Conservation (phyloP, 2,888 invertebrate species). For the Timandra comae region DNA sequence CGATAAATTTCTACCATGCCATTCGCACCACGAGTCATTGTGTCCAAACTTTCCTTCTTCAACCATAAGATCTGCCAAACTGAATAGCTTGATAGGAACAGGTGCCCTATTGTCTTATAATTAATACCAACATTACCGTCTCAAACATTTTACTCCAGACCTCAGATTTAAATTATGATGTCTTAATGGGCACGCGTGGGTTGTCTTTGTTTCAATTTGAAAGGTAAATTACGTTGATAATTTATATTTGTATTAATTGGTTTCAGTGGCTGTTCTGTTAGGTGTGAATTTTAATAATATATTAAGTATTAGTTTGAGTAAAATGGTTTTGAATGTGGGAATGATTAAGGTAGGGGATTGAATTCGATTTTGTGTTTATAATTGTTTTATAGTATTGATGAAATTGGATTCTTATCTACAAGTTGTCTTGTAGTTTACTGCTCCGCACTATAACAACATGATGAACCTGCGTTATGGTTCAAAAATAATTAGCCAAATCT, state of each 20-base stretch:
- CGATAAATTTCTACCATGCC: conserved; percentile 50
- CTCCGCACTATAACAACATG: too few relatives aligned
- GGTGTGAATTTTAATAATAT: not conserved
- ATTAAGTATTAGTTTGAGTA: too few relatives aligned
- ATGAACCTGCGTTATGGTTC: too few relatives aligned
- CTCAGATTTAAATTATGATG: conserved; percentile 18
- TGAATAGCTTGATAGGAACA: conserved; percentile 47
- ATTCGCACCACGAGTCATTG: conserved; percentile 29
- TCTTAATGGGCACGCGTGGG: conserved; percentile 27
- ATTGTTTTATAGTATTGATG: too few relatives aligned
- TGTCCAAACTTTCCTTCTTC: conserved; percentile 33
- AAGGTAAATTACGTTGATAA: conserved; percentile 9
- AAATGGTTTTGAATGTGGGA: too few relatives aligned
- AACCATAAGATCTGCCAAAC: conserved; percentile 30
- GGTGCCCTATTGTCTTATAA: conserved; percentile 59
- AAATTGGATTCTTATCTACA: too few relatives aligned
- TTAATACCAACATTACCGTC: conserved; percentile 65
- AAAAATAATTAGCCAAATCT: too few relatives aligned
- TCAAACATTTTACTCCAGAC: conserved; percentile 31
- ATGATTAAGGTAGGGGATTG: too few relatives aligned
- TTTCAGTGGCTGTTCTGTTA: conserved; percentile 1
- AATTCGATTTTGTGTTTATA: too few relatives aligned
- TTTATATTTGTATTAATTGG: not conserved
- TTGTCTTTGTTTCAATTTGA: conserved; percentile 24
- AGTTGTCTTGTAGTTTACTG: too few relatives aligned